Base-by-base conservation (phyloP, 2,113 vertebrate species). In the Lepidothrix coronata region DNA sequence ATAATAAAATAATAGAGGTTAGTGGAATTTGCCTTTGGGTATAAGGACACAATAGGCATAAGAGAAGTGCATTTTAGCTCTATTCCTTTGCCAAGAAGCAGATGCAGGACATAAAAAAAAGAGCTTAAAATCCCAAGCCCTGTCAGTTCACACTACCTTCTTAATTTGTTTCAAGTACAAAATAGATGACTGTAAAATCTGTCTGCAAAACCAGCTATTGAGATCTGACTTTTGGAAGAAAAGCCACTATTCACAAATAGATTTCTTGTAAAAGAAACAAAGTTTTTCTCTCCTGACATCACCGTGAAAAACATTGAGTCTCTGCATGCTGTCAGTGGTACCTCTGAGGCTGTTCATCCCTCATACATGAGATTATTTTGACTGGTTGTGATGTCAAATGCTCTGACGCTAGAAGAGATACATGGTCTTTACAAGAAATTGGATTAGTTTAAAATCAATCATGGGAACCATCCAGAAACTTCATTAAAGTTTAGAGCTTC, bases 401-500 rank as follows among this genome's bases (percentile, higher is more conserved):
- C 27, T 73, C 35, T 39, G 31, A 77, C 63, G 39, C 41, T 93
- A 71, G 65, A 44, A 88, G 80, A 91, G 71, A 85, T 88, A 88
- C n/a, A 68, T 0, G 2, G 22, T 58, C 25, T 74, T 80, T 74
- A 80, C 46, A 91, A 93, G 62, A 95, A 93, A 85, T 77, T 58
- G 20, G 35, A 71, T 95, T 94, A 82, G 41, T 81, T 91, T 70
- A 71, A 95, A 93, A 95, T 94, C 89, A 93, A 71, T 96, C 85
- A 87, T 30, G 2, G 33, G 28, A 14, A 67, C 14, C 20, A 33
- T 91, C 59, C 93, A 95, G 92, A 91, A 96, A 89, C 58, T 91
- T 93, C 25, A 88, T 95, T 89, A 80, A 79, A 94, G 71, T 72
- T 73, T 49, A 72, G 39, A 61, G 4, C 17, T 77, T 13, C 22